phyloP scores from a whole-genome alignment of 35 echinoderm and acorn worm genomes.

The Heliocidaris tuberculata region DNA sequence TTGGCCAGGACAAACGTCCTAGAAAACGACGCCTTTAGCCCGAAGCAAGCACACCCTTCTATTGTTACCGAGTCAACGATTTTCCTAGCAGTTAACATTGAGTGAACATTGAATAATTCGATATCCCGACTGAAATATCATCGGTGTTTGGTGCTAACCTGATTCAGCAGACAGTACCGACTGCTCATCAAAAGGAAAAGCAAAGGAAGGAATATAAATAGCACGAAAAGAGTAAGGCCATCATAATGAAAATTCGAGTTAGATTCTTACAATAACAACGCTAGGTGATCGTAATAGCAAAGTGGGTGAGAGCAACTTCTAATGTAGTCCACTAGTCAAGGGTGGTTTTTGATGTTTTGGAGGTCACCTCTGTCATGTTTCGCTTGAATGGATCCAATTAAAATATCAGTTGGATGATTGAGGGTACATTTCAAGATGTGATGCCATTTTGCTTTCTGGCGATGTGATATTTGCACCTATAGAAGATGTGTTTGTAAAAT shows the following conservation, averaged over 20 bases:
- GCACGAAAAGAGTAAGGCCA: not conserved
- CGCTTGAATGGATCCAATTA: not conserved
- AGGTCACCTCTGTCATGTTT: not conserved
- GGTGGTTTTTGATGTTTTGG: not conserved
- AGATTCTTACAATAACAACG: not conserved
- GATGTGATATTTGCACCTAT: not conserved
- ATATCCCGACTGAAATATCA: not conserved
- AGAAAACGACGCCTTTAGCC: conserved; percentile 1
- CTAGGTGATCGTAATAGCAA: not conserved
- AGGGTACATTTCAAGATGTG: not conserved
- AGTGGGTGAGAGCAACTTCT: not conserved
- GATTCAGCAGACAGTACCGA: not conserved
- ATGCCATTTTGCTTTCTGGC: not conserved
- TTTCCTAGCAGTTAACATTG: not conserved
- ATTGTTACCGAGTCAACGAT: not conserved
- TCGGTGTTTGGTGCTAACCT: not conserved
- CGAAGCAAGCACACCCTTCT: not conserved
- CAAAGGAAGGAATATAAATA: not conserved
- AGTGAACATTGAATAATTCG: not conserved
- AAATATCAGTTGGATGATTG: not conserved
- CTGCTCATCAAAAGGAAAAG: not conserved
- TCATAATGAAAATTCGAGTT: not conserved
- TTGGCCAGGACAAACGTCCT: not conserved
- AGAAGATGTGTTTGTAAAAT: not conserved
- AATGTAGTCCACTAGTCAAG: not conserved